These are phyloP conservation scores for Gymnoscopelus braueri DNA, from an alignment of 2,797 vertebrate genomes.

Conservation along the genomic window DNA sequence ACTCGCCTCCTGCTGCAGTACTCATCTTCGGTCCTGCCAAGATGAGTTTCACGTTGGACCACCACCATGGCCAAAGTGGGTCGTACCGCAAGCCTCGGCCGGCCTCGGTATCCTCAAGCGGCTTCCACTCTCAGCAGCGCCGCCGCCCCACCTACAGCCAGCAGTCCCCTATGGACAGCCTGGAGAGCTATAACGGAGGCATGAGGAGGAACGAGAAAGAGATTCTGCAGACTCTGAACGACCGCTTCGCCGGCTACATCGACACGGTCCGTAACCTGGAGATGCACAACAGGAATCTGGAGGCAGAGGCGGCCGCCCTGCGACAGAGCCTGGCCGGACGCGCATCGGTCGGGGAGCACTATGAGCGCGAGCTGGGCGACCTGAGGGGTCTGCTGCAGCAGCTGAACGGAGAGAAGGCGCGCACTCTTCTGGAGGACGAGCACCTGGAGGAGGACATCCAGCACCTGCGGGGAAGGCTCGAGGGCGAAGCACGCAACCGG, in stretches of 20 bases:
- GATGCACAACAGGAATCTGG: constrained; percentile 89
- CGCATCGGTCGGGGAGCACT: constrained; percentile 88
- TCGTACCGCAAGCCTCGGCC: constrained; percentile 84
- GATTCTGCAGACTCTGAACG: constrained; percentile 90
- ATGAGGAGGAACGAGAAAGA: constrained; percentile 89
- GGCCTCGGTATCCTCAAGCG: constrained; percentile 82
- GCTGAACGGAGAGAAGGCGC: constrained; percentile 85
- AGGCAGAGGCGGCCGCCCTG: constrained; percentile 88
- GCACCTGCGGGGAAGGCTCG: constrained; percentile 82
- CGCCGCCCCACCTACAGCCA: constrained; percentile 74
- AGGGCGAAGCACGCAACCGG: constrained; percentile 86
- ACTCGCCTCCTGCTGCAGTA: constrained; percentile 78
- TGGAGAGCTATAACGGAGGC: constrained; percentile 85
- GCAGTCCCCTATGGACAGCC: constrained; percentile 78
- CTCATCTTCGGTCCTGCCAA: constrained; percentile 54
- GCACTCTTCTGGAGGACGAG: constrained; percentile 85
- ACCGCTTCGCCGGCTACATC: constrained; percentile 94
- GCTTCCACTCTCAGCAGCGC: constrained; percentile 86
- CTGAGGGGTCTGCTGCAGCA: constrained; percentile 84
- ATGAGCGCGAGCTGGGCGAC: constrained; percentile 88
- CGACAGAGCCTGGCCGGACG: constrained; percentile 89
- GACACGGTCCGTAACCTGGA: constrained; percentile 92
- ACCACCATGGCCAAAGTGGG: constrained; percentile 78
- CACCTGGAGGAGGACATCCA: constrained; percentile 89
- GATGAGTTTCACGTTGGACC: constrained; percentile 86